Evolutionary conservation across 2,888 invertebrate species (phyloP).

Genomic region (Tanypteryx hageni): DNA sequence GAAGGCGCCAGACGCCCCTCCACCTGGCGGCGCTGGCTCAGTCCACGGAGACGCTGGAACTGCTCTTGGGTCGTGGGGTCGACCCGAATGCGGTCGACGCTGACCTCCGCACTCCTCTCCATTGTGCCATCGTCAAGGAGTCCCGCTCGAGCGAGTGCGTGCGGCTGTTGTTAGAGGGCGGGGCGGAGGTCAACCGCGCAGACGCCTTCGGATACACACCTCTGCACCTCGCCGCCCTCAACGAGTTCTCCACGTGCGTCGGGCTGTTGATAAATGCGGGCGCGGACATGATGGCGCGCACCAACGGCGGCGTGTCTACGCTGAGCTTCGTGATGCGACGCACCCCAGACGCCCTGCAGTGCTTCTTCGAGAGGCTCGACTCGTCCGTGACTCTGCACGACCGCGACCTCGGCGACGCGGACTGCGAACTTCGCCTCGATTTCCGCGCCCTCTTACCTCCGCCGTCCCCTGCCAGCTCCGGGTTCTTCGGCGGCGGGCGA

Average conservation of each 20-base stretch:
- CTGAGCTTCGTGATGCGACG: conserved; percentile 89
- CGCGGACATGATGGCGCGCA: conserved; percentile 74
- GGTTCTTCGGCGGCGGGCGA: not conserved
- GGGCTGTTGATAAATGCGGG: conserved; percentile 80
- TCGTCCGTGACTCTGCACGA: conserved; percentile 87
- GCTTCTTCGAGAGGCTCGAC: conserved; percentile 84
- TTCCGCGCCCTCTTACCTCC: conserved; percentile 75
- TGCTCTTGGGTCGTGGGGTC: conserved; percentile 82
- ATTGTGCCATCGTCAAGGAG: conserved; percentile 88
- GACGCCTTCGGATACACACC: conserved; percentile 90
- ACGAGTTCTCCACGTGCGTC: conserved; percentile 88
- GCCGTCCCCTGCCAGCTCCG: conserved; percentile 25
- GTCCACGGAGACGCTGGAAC: conserved; percentile 85
- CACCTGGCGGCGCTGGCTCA: conserved; percentile 90
- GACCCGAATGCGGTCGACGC: conserved; percentile 82
- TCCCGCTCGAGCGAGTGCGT: conserved; percentile 85
- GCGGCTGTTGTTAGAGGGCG: conserved; percentile 76
- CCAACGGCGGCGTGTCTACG: conserved; percentile 88
- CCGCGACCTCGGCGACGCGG: conserved; percentile 90
- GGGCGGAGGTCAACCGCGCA: conserved; percentile 80
- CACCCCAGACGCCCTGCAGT: conserved; percentile 88
- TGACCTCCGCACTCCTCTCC: conserved; percentile 87
- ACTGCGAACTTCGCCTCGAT: conserved; percentile 87
- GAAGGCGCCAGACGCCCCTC: conserved; percentile 87
- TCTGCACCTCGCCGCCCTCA: conserved; percentile 88